Evolutionary conservation across 2,797 vertebrate species (phyloP).

Genomic region (Acanthurus lineatus): DNA sequence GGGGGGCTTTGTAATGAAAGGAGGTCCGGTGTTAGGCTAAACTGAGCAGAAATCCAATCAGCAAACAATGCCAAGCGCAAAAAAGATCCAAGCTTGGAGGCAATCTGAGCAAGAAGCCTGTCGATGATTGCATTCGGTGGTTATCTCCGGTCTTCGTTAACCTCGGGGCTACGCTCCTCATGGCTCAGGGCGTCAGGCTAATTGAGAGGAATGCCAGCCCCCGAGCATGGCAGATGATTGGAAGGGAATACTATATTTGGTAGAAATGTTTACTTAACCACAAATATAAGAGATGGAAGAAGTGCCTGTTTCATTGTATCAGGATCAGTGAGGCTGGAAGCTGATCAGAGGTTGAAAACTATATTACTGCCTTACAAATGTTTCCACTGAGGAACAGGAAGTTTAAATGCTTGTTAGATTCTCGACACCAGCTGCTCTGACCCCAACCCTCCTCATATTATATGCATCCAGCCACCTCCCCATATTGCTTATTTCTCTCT

Average conservation of each 20-base stretch:
- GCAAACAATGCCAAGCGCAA: conserved; percentile 70
- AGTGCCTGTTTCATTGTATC: conserved; percentile 5
- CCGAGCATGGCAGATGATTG: conserved; percentile 59
- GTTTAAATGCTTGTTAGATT: conserved; percentile 38
- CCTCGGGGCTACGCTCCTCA: conserved; percentile 64
- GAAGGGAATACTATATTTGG: conserved; percentile 47
- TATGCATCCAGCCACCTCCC: conserved; percentile 49
- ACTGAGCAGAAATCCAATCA: conserved; percentile 84
- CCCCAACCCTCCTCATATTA: conserved; percentile 32
- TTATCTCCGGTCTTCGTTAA: conserved; percentile 83
- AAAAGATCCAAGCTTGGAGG: conserved; percentile 60
- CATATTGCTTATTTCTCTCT: conserved; percentile 65
- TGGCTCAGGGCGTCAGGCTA: conserved; percentile 70
- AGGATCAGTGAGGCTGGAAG: conserved; percentile 6
- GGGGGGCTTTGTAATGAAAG: conserved; percentile 69
- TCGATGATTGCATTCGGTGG: conserved; percentile 73
- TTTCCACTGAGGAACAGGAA: conserved; percentile 23
- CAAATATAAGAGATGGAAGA: conserved; percentile 33
- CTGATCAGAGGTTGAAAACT: conserved; percentile 25
- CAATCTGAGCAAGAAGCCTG: conserved; percentile 52
- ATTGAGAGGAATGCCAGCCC: conserved; percentile 74
- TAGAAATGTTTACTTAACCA: conserved; percentile 59
- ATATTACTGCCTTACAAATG: conserved; percentile 3
- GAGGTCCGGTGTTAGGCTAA: conserved; percentile 77
- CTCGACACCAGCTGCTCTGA: conserved; percentile 42